Base-by-base conservation (phyloP, 2,113 vertebrate species). In the Tylochromis polylepis region DNA sequence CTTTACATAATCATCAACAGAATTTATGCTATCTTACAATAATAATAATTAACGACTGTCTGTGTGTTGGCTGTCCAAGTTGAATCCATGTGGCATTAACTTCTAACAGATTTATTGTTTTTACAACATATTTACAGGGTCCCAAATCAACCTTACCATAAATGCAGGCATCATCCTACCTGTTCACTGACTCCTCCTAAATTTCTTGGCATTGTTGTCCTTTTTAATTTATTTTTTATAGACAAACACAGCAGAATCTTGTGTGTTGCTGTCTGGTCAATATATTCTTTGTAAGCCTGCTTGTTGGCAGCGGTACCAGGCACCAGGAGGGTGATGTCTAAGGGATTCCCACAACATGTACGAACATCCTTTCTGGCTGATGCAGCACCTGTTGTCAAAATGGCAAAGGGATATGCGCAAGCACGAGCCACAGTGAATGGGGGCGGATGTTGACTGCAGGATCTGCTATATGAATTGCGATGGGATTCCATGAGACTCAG, bases 331-430 rank as follows among this genome's bases (percentile, higher is more conserved):
- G 82, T 5, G 36, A 77, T 88, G 78, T 92, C 92, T 70, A 3
- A 80, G 91, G 89, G 91, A 93, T 85, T 89, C 82, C 70, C 65
- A n/a, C 34, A 83, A 86, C 89, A 89, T 90, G 75, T 82, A 90
- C 85, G 85, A 92, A 90, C 91, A 95, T 93, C 90, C 85, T 79
- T 88, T 89, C 89, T 86, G 79, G 85, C 85, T 90, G 85, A 81
- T 77, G 85, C 90, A 77, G 93, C 90, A 91, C 93, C 88, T 88
- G 93, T 90, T 92, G 90, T 89, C 84, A 16, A 84, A 72, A 87
- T 79, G 59, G 84, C 59, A 49, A 86, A 86, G 78, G 58, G 89
- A 93, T 83, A 90, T 87, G 94, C 53, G 43, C 46, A 6, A 86
- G 88, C 82, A 90, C 9, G 72, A 60, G 70, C 38, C 3, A n/a